Evolutionary conservation across 2,113 vertebrate species (phyloP).

Genomic region (Rhizomys pruinosus): DNA sequence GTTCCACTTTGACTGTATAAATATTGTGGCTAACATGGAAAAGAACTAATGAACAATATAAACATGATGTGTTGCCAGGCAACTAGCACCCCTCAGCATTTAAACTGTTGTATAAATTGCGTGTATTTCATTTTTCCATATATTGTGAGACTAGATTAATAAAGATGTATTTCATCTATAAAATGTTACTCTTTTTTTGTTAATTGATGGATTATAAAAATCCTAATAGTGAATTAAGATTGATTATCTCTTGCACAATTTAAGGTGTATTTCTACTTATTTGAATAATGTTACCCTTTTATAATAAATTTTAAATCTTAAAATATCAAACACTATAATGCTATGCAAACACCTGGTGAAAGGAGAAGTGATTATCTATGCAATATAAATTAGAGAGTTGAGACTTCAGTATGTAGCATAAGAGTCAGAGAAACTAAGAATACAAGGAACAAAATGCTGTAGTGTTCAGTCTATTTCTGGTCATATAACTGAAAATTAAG

Average conservation of each 20-base stretch:
- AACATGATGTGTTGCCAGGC: neutral
- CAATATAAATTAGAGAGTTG: neutral
- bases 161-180: neutral
- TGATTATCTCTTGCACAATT: neutral
- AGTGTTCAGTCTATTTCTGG: neutral
- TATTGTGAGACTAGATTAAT: neutral
- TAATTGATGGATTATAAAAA: conserved; percentile 21
- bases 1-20: neutral
- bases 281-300: neutral
- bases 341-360: neutral
- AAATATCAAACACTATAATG: neutral
- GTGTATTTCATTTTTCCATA: neutral
- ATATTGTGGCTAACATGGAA: neutral
- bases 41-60: neutral
- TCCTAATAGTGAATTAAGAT: neutral
- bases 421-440: neutral
- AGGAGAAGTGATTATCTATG: neutral
- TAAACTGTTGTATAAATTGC: neutral
- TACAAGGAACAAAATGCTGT: no score
- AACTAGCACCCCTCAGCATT: neutral
- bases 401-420: neutral
- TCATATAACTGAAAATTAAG: neutral
- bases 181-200: neutral
- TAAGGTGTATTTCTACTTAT: neutral
- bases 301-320: neutral